Evolutionary conservation across 2,888 invertebrate genomes (phyloP), one percentile per base, ranked within the genome.

Genomic region (Autographa gamma): DNA sequence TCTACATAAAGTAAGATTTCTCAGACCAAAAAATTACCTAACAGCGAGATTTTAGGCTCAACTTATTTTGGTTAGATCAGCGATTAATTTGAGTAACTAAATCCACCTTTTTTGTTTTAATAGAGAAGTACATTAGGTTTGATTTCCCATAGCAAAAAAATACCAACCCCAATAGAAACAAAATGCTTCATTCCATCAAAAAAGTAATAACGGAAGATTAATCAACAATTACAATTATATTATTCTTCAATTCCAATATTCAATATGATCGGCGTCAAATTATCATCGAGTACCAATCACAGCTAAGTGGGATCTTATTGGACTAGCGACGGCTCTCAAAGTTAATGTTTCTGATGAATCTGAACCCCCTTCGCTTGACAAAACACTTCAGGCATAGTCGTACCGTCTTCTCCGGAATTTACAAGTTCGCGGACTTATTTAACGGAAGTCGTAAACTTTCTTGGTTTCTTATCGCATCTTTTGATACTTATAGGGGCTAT

Each of bases 331-430:
- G 71, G 41, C 66, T 25, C 66, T 69, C 64, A 31, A 58, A 68
- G 73, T 73, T 76, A 73, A 77, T 74, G 67, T 74, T 76, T 60
- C 60, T 68, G 59, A 79, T 73, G n/a, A 79, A 79, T 76, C 63
- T 25, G 38, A 65, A 64, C 60, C 52, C 43, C 62, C 61, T 76
- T 79, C 68, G 58, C 63, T 71, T 66, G 63, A 79, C 58, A 79
- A 71, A 68, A 79, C 65, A 68, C 71, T 77, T 71, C 52, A 32
- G 67, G 60, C 52, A 68, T 77, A 77, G 75, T 67, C 31, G 52
- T 34, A 61, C 34, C 48, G 11, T 62, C 41, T 48, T 38, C 16
- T 59, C 61, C 48, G 18, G 62, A 38, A 25, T 31, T 31, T 31
- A 9, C 11, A 68, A 60, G 56, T 71, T 63, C 52, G 0, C 31